Evolutionary conservation across 2,888 invertebrate genomes (phyloP), one percentile per base, ranked within the genome.

Genomic region (Aphidius colemani): DNA sequence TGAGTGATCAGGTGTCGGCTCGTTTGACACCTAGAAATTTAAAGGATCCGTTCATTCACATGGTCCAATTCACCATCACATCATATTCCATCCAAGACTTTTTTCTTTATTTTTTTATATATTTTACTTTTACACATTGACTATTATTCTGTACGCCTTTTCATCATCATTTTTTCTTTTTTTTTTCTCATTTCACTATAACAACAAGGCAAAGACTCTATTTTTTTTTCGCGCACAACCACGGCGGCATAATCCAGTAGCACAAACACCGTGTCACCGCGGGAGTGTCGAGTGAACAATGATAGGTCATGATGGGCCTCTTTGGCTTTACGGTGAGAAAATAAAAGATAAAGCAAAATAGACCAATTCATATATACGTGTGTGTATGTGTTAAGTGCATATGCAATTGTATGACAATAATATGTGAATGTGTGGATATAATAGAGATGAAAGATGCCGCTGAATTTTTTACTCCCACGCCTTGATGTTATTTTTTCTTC

Each of bases 381-480:
- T 30, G 30, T 30, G 30, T 30, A 5, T 30, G 30, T 30, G 30
- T 30, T 30, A 30, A 30, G 30, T 30, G 30, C 30, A 30, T 30
- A 30, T 30, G 30, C 30, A 30, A 30, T 30, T 30, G 30, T 30
- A 30, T 30, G 30, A 30, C 30, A 30, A 30, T 30, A 30, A 30
- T 30, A 30, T 30, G 5, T 30, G 5, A 30, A 30, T 30, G 30
- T 30, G 30, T 30, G 46, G 48, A 46, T 57, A 46, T 39, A 41
- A 67, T 69, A 59, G 67, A 75, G 81, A 81, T 81, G 78, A 81
- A 81, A 81, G 80, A 67, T 11, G 72, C 81, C 80, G 79, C 67
- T 74, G 58, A 40, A 69, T 68, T 64, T 68, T 69, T 71, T 69
- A 74, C 76, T 81, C 81, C 81, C 80, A 81, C 79, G 81, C 75